Evolutionary conservation across 1,140 invertebrate genomes (phyloP).

Genomic region (Asobara japonica): DNA sequence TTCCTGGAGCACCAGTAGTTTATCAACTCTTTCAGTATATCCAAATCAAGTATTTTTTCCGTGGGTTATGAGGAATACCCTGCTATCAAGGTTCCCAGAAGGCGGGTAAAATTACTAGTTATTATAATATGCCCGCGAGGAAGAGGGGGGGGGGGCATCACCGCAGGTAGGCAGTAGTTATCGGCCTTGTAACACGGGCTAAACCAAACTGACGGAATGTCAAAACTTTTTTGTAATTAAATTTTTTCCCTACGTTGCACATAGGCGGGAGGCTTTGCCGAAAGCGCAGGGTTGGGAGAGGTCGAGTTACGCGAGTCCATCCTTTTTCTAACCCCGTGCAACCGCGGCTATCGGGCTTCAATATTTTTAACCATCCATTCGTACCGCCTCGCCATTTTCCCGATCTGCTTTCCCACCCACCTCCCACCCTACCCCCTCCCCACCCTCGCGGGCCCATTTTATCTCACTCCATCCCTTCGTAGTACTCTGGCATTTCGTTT

Average conservation of each 20-base stretch:
- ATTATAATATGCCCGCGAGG: no score
- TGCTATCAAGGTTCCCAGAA: no score
- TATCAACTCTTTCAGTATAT: no score
- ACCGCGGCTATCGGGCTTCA: constrained; percentile 40
- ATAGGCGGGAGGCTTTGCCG: neutral
- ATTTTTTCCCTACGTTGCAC: constrained; percentile 50
- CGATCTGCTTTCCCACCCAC: neutral
- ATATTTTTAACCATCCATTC: constrained; percentile 44
- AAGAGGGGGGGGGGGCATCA: constrained; percentile 22
- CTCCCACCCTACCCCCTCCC: neutral
- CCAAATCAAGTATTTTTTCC: no score
- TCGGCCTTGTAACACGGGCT: constrained; percentile 43
- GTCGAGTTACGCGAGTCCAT: constrained; percentile 32
- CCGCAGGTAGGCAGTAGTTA: constrained; percentile 50
- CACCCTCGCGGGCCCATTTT: no score
- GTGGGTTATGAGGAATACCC: no score
- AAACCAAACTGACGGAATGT: constrained; percentile 62
- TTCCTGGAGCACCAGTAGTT: no score
- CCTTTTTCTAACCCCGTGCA: constrained; percentile 20
- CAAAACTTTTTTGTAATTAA: constrained; percentile 64
- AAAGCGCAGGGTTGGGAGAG: constrained; percentile 2
- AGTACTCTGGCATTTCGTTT: neutral
- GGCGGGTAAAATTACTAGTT: no score
- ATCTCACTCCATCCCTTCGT: neutral
- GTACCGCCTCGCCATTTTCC: constrained; percentile 37